Evolutionary conservation across 2,113 vertebrate species (phyloP).

Genomic region (Atractosteus spatula): DNA sequence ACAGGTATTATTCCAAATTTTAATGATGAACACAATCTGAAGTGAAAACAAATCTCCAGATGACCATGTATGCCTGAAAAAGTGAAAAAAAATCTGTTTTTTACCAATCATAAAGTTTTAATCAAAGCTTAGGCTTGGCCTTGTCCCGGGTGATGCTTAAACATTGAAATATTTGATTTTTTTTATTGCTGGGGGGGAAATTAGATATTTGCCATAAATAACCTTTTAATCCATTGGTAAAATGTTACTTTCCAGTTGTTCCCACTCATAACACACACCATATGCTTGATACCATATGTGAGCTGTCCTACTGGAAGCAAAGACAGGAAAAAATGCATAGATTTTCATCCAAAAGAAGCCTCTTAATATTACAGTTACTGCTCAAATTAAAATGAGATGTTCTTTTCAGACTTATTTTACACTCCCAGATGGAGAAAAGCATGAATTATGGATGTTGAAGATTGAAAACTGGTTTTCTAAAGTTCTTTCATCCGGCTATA

Average conservation of each 20-base stretch:
- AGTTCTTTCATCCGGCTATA: too few species aligned
- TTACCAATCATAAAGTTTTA: conserved; percentile 7
- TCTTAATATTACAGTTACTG: conserved; percentile 39
- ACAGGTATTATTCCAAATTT: conserved; percentile 66
- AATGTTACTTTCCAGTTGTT: conserved; percentile 31
- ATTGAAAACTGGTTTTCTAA: not conserved
- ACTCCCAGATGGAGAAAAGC: not conserved
- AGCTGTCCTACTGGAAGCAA: conserved; percentile 19
- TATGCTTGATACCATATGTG: conserved; percentile 40
- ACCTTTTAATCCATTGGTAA: conserved; percentile 31
- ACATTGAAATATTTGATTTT: not conserved
- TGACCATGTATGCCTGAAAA: conserved; percentile 44
- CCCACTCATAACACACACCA: conserved; percentile 23
- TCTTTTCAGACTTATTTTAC: conserved; percentile 33
- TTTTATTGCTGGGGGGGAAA: conserved; percentile 14
- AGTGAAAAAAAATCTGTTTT: conserved; percentile 53
- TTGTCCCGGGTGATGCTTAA: conserved; percentile 3
- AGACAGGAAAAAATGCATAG: conserved; percentile 22
- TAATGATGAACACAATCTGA: conserved; percentile 19
- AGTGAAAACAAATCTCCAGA: conserved; percentile 28
- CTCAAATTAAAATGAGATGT: conserved; percentile 39
- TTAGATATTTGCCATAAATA: conserved; percentile 27
- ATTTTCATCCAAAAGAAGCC: conserved; percentile 31
- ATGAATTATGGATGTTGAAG: not conserved
- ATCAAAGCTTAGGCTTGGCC: conserved; percentile 18